These are phyloP conservation scores for Pocillopora verrucosa DNA, from an alignment of 64 coral and sea anemone species.

Conservation along the genomic window DNA sequence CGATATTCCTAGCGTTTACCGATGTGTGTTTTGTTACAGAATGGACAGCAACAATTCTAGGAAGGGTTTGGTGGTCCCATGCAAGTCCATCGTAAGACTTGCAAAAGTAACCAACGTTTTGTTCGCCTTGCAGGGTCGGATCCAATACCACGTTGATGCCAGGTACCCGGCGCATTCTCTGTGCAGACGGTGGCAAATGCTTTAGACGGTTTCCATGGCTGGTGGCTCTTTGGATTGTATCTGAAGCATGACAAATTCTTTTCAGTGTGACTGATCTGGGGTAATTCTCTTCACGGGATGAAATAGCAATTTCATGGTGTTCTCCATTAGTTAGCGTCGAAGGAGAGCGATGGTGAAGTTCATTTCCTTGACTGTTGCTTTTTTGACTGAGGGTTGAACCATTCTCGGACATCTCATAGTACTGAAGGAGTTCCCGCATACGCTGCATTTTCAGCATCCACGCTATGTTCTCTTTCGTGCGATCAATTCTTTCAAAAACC, in stretches of 20 bases:
- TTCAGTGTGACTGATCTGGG: background rate
- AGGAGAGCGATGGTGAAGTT: background rate
- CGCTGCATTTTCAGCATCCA: background rate
- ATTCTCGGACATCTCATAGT: background rate
- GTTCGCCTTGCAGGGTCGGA: background rate
- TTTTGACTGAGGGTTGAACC: background rate
- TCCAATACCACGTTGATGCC: background rate
- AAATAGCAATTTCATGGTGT: background rate
- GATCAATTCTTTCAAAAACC: background rate
- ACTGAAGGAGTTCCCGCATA: background rate
- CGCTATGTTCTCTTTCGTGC: background rate
- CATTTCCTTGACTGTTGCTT: background rate
- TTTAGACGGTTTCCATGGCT: background rate
- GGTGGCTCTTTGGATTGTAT: background rate
- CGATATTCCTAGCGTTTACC: background rate
- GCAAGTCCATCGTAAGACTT: slow-evolving; percentile 3
- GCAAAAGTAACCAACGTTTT: background rate
- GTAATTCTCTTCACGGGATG: background rate
- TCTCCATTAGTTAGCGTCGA: background rate
- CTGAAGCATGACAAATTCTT: background rate
- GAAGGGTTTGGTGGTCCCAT: slow-evolving; percentile 30
- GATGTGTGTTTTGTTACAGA: background rate
- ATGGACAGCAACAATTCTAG: slow-evolving; percentile 54
- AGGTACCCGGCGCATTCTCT: background rate
- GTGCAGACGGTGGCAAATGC: background rate